Conservation (phyloP, 1,140 invertebrate species). For the Oscheius sp. region DNA sequence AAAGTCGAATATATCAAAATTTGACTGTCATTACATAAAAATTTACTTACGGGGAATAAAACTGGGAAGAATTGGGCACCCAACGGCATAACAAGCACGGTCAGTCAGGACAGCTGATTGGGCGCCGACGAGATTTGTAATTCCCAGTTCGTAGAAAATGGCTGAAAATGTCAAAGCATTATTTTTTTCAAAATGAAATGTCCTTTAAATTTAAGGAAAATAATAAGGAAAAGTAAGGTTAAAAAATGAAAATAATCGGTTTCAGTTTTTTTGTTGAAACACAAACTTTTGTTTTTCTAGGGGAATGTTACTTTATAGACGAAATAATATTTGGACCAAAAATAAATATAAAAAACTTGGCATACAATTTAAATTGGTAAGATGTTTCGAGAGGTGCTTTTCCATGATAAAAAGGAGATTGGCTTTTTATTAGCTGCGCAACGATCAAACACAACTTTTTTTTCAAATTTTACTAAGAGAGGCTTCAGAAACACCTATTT, state of each 20-base stretch:
- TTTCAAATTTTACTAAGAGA: too few relatives aligned
- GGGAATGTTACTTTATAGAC: neutral
- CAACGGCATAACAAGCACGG: neutral
- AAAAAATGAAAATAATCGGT: neutral
- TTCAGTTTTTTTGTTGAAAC: neutral
- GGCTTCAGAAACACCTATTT: too few relatives aligned
- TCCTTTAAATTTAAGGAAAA: too few relatives aligned
- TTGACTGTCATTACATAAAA: neutral
- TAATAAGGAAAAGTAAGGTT: too few relatives aligned
- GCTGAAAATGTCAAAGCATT: neutral
- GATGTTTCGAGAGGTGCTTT: too few relatives aligned
- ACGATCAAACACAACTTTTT: too few relatives aligned
- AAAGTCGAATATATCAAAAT: too few relatives aligned
- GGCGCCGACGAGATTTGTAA: neutral
- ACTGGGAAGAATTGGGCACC: neutral
- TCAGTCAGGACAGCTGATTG: neutral
- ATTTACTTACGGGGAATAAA: neutral
- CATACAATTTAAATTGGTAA: too few relatives aligned
- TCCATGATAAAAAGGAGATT: too few relatives aligned
- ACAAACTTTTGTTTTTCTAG: neutral
- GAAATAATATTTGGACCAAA: neutral
- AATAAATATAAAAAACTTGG: neutral
- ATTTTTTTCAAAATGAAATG: neutral
- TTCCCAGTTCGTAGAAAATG: slow-evolving; percentile 1
- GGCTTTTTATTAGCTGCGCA: too few relatives aligned